Conservation (phyloP, 1,140 invertebrate genomes). For the Oppia nitens region DNA sequence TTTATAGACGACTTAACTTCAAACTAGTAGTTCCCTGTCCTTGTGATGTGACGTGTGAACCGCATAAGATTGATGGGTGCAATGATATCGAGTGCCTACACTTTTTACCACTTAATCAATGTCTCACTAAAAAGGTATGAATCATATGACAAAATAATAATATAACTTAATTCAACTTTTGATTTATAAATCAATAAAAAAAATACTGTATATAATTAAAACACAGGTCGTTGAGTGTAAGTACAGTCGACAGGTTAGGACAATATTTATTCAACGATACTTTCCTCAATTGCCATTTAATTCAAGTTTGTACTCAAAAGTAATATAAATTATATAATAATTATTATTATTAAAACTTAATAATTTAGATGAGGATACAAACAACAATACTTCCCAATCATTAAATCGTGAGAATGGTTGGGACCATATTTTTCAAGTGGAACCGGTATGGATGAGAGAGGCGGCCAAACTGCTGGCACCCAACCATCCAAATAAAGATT, state of each 20-base stretch:
- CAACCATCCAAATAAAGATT: constrained; percentile 25
- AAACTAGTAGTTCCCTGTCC: constrained; percentile 28
- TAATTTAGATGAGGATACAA: constrained; percentile 15
- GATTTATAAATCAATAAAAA: too few relatives aligned
- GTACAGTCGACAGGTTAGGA: constrained; percentile 29
- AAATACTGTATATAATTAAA: too few relatives aligned
- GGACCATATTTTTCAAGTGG: constrained; percentile 21
- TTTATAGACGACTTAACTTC: constrained; percentile 31
- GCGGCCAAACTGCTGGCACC: constrained; percentile 31
- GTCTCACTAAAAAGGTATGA: constrained; percentile 32
- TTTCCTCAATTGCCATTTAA: constrained; percentile 25
- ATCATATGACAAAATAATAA: neutral
- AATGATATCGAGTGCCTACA: constrained; percentile 28
- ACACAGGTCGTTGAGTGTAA: constrained; percentile 31
- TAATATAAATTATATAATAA: neutral
- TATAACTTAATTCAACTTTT: neutral
- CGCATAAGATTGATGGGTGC: constrained; percentile 26
- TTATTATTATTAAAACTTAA: constrained; percentile 24
- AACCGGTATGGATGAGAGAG: constrained; percentile 27
- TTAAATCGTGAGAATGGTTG: constrained; percentile 1
- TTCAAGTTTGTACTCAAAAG: neutral
- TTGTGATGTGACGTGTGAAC: constrained; percentile 27
- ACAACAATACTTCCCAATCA: neutral
- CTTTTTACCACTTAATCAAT: constrained; percentile 33
- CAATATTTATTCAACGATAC: constrained; percentile 27